Base-by-base conservation (phyloP, 2,888 invertebrate genomes). In the Andrena chrysosceles region DNA sequence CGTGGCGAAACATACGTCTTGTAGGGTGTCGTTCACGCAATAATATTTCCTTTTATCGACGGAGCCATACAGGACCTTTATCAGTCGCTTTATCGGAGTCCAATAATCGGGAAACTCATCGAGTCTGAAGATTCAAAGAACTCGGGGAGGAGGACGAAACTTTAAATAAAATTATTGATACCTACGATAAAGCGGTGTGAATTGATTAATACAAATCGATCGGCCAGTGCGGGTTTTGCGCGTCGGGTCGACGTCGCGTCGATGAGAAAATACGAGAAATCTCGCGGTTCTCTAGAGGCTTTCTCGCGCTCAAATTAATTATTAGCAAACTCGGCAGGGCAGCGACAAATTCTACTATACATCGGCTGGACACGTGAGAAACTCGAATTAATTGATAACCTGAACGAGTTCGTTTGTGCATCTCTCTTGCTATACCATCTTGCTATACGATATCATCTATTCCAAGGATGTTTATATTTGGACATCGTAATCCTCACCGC, bases 381-480 rank as follows among this genome's bases (percentile, higher is more conserved):
- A 89, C 89, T 87, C 83, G 80, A 87, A 90, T 89, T 85, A 89
- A 90, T 91, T 90, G 89, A 90, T 89, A 90, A 90, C 87, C 69
- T 48, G 62, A 71, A 42, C 69, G 64, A 68, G 52, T 82, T 75
- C 26, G 20, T 42, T 48, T 7, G 60, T 70, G 59, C 60, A 64
- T 26, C 56, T 23, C 4, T 20, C 29, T 10, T 35, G n/a, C 64
- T n/a, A 48, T 60, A 49, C 26, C 64, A n/a, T n/a, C n/a, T n/a
- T n/a, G n/a, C n/a, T n/a, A n/a, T n/a, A n/a, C n/a, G n/a, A 56
- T 48, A 66, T 29, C 33, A 77, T 75, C 83, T 33, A 77, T 49
- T 54, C n/a, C 4, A 35, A 35, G 56, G 48, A 52, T 71, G 63
- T 69, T 74, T 69, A 26, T 16, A 26, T 13, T 33, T 31, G 42